A percentile compares a stretch with the other conserved stretches of the same genome.
Conservation (phyloP, 2,888 invertebrate genomes). For the Myopa tessellatipennis region DNA sequence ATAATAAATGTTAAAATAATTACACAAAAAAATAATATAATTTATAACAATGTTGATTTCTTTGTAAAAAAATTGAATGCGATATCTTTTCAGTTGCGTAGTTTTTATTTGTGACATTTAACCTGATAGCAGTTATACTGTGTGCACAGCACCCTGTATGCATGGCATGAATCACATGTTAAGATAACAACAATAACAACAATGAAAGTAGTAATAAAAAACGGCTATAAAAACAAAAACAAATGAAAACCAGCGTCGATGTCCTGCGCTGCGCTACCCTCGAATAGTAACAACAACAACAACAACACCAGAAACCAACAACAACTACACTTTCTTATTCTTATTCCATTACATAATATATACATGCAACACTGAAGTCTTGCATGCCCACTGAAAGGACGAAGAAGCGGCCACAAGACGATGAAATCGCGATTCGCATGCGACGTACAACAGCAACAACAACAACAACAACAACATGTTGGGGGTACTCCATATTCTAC, state of each 20-base stretch:
- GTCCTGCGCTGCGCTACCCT: neutral
- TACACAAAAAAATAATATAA: neutral
- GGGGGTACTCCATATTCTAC: neutral
- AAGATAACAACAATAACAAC: neutral
- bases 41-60: neutral
- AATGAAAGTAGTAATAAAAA: conserved; percentile 13
- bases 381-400: conserved; percentile 7
- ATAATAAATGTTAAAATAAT: neutral
- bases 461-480: conserved; percentile 16
- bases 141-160: neutral
- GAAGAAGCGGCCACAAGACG: conserved; percentile 21
- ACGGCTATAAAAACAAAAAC: conserved; percentile 11
- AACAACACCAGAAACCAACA: neutral
- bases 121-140: neutral
- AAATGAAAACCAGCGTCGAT: conserved; percentile 23
- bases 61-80: neutral
- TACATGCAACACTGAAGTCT: conserved; percentile 2
- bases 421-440: conserved; percentile 34
- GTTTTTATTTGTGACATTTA: neutral
- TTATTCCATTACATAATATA: neutral
- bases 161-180: conserved; percentile 1
- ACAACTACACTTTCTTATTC: neutral
- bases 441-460: conserved; percentile 23
- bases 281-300: neutral
- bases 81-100: neutral